These are phyloP conservation scores for Parelbella ahira DNA, from an alignment of 2,888 invertebrate species.

Conservation along the genomic window DNA sequence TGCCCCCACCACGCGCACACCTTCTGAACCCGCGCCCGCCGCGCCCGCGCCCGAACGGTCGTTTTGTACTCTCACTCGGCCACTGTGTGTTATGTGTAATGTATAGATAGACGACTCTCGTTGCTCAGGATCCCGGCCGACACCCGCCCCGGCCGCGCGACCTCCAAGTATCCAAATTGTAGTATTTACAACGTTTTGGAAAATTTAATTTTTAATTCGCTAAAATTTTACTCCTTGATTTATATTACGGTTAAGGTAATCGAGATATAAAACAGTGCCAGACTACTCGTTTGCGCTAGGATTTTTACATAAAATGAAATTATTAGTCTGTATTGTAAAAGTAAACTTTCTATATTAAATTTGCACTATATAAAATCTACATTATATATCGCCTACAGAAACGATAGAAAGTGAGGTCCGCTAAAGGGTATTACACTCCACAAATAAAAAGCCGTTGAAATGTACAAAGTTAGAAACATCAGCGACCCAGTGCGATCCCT, in stretches of 20 bases:
- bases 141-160: conserved; percentile 49
- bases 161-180: conserved; percentile 66
- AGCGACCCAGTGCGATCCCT: neutral
- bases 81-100: conserved; percentile 56
- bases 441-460: conserved; percentile 13
- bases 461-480: conserved; percentile 17
- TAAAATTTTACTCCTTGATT: conserved; percentile 80
- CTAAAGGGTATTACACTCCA: conserved; percentile 53
- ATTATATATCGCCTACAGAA: conserved; percentile 59
- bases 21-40: conserved; percentile 29
- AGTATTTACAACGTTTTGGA: conserved; percentile 79
- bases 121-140: conserved; percentile 69
- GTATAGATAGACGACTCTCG: conserved; percentile 62
- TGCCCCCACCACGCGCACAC: conserved; percentile 40
- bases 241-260: conserved; percentile 75
- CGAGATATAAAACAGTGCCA: conserved; percentile 75
- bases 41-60: conserved; percentile 44
- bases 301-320: conserved; percentile 78
- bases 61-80: conserved; percentile 51
- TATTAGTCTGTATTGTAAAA: conserved; percentile 76
- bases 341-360: conserved; percentile 76
- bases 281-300: conserved; percentile 77
- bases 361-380: conserved; percentile 72
- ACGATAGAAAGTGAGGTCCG: conserved; percentile 82
- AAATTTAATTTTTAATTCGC: conserved; percentile 80